Base-by-base conservation (phyloP, 2,888 invertebrate species). In the Nephrotoma appendiculata region DNA sequence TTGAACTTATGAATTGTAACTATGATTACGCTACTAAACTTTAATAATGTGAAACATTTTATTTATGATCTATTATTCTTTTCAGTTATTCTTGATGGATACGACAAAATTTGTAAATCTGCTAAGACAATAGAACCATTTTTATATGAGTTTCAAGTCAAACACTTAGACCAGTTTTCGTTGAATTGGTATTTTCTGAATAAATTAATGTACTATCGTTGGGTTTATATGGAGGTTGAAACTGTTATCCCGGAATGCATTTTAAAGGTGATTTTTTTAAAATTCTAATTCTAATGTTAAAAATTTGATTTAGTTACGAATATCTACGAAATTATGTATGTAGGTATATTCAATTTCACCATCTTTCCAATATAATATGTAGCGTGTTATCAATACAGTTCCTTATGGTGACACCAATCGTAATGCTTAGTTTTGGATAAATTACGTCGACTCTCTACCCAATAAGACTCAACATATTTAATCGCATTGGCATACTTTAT, bases 161-260 rank as follows among this genome's bases (percentile, higher is more conserved):
- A 93, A 88, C 94, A 95, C 90, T 90, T 95, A 88, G 92, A 93
- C 87, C 93, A 93, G 89, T 95, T 95, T 89, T 93, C 93, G 88
- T 92, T 95, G 83, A 94, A 94, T 1, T 95, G 95, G 95, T 93
- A 93, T 89, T 91, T 94, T 89, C 92, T 95, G 88, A 95, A 95
- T 90, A 94, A 95, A 89, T 93, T 94, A 88, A 92, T 95, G 88
- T 95, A 95, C 91, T 94, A 95, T 87, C 90, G 91, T 87, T 91
- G 91, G 89, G 91, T 92, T 87, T 91, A 92, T 89, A 89, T 92
- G 86, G 93, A 94, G 85, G 91, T 94, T 87, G 93, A 93, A 88
- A 93, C 92, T 88, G 92, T 92, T 88, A 92, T 94, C 89, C 92
- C 93, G 87, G 91, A 92, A 52, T 92, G 93, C 88, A 92, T 94